phyloP scores from a whole-genome alignment of 2,888 invertebrate species.

The Stegana nigrithorax region DNA sequence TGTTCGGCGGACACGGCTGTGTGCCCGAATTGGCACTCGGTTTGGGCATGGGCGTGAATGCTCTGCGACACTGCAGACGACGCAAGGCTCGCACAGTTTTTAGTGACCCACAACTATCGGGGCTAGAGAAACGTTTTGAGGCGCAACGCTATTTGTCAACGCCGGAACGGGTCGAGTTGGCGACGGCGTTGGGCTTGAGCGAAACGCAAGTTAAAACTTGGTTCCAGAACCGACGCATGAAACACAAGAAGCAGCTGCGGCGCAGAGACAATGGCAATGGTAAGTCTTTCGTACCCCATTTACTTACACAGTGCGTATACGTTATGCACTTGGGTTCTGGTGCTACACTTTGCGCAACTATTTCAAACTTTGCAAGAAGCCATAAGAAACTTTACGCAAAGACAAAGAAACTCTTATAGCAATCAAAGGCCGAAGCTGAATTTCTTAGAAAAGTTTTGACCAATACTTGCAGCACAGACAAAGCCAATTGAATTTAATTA shows the following conservation, averaged over 20 bases:
- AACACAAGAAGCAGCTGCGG: slow-evolving; percentile 89
- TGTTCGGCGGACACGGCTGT: slow-evolving; percentile 65
- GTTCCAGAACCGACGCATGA: slow-evolving; percentile 98
- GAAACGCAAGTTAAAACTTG: slow-evolving; percentile 98
- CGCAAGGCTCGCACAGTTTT: slow-evolving; percentile 96
- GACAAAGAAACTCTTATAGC: background rate
- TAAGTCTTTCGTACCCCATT: slow-evolving; percentile 51
- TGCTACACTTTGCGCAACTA: slow-evolving; percentile 44
- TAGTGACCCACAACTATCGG: slow-evolving; percentile 84
- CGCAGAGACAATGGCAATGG: slow-evolving; percentile 66
- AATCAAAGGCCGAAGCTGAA: background rate
- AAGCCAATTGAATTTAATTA: slow-evolving; percentile 16
- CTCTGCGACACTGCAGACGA: slow-evolving; percentile 92
- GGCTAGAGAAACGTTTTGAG: slow-evolving; percentile 94
- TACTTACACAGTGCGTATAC: too few relatives aligned
- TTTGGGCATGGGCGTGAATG: slow-evolving; percentile 70
- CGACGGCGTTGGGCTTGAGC: slow-evolving; percentile 90
- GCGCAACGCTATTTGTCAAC: slow-evolving; percentile 93
- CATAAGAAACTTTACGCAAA: background rate
- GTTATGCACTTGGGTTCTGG: slow-evolving; percentile 28
- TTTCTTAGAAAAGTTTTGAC: background rate
- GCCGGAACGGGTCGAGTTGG: slow-evolving; percentile 94
- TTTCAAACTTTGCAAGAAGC: slow-evolving; percentile 17
- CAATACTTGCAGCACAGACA: background rate
- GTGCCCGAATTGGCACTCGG: slow-evolving; percentile 68